Base-by-base conservation (phyloP, 2,113 vertebrate genomes). In the Paramisgurnus dabryanus region DNA sequence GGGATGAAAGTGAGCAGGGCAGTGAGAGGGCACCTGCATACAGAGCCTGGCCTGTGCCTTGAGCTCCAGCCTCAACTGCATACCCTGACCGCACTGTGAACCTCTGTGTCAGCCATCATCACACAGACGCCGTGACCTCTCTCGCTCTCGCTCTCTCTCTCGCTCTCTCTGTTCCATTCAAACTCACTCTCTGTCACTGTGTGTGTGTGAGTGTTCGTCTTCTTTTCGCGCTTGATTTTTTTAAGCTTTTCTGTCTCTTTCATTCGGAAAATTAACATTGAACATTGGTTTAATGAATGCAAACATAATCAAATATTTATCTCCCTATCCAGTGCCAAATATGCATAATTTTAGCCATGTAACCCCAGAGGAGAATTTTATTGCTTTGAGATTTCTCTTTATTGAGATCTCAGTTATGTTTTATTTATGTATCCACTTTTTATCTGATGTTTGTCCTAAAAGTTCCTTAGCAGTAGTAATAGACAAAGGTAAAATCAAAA, bases 1-100 rank as follows among this genome's bases (percentile, higher is more conserved):
- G 91, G 93, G 96, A 96, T 96, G 94, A 98, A 96, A 96, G 95
- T 92, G 85, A 86, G 90, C 90, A 80, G 88, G 90, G 93, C 93
- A 90, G 91, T 84, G 84, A 94, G 91, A 89, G 92, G 92, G 93
- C 94, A 94, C 94, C 94, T 94, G 91, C 93, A 94, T 88, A 95
- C 94, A 95, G 94, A 95, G 94, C 93, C 92, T 92, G 92, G 92
- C 92, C 95, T 95, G 95, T 94, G 83, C 89, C 77, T 92, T 91
- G 92, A 93, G 92, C 93, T 91, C 93, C 91, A 90, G 90, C 91
- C 92, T 93, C 91, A 92, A 94, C 91, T 87, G 90, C 87, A 90
- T 93, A 92, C 94, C 91, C 93, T 94, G 94, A 95, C 93, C 92
- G 91, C 84, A 83, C 85, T 81, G 88, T 93, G 92, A 93, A 93